Percentiles rank a stretch among this genome's conserved stretches.
Conservation (phyloP, 2,113 vertebrate species). For the Stegastes partitus region DNA sequence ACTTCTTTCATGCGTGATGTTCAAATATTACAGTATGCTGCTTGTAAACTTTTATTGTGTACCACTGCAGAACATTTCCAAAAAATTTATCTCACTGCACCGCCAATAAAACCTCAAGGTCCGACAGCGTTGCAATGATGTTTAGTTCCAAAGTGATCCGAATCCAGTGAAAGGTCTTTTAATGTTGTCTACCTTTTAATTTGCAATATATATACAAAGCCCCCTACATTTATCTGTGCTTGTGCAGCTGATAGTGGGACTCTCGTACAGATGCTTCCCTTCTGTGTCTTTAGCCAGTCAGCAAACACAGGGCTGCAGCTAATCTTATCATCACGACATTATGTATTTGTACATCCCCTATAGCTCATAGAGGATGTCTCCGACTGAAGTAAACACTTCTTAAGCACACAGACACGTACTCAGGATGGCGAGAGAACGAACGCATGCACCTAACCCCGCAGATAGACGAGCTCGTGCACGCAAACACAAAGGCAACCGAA, state of each 20-base stretch:
- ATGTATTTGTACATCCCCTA: slow-evolving; percentile 73
- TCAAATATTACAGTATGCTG: slow-evolving; percentile 15
- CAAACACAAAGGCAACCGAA: slow-evolving; percentile 18
- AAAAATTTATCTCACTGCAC: slow-evolving; percentile 16
- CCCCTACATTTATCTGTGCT: slow-evolving; percentile 65
- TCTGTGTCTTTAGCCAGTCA: slow-evolving; percentile 69
- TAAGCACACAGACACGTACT: slow-evolving; percentile 48
- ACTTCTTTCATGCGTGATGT: slow-evolving; percentile 8
- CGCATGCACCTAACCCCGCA: background rate
- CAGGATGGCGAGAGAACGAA: slow-evolving; percentile 11
- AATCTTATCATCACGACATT: slow-evolving; percentile 76
- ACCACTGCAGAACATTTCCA: background rate
- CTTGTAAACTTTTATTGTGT: slow-evolving; percentile 11
- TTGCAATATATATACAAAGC: slow-evolving; percentile 80
- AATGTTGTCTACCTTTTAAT: slow-evolving; percentile 67
- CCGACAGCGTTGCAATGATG: slow-evolving; percentile 36
- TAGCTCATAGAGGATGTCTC: slow-evolving; percentile 64
- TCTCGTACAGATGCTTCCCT: slow-evolving; percentile 60
- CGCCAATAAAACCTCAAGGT: slow-evolving; percentile 28
- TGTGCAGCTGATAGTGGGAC: slow-evolving; percentile 58
- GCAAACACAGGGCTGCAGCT: slow-evolving; percentile 70
- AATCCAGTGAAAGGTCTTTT: slow-evolving; percentile 62
- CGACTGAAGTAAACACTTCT: slow-evolving; percentile 60
- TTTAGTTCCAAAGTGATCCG: slow-evolving; percentile 40
- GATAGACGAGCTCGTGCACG: background rate